These are phyloP conservation scores for Oikopleura vanhoeffeni DNA, from an alignment of 23 tunicate species.

Conservation along the genomic window DNA sequence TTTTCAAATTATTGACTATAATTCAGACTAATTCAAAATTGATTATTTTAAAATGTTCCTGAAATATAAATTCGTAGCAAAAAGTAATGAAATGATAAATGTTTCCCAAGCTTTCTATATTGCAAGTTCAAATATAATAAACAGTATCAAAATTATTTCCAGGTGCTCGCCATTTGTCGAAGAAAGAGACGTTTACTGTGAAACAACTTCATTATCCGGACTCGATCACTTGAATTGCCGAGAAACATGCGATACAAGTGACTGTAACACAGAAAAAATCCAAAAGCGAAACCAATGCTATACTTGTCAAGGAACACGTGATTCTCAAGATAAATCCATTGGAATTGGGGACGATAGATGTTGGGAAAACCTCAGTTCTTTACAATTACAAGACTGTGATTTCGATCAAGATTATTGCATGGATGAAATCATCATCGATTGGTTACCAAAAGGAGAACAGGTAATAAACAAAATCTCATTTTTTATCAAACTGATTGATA, in stretches of 20 bases:
- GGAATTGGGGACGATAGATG: background rate
- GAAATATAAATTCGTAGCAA: too few species aligned
- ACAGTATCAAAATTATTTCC: too few species aligned
- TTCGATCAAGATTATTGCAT: background rate
- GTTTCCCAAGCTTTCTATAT: too few species aligned
- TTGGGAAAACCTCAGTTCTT: background rate
- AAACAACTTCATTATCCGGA: background rate
- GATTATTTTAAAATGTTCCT: too few species aligned
- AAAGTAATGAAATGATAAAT: too few species aligned
- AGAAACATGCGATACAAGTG: background rate
- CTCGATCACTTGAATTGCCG: background rate
- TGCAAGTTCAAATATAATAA: too few species aligned
- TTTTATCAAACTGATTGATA: too few species aligned
- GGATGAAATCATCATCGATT: background rate
- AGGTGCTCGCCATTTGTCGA: background rate
- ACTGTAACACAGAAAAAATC: background rate
- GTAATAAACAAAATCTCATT: too few species aligned
- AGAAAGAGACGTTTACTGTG: background rate
- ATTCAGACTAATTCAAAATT: too few species aligned
- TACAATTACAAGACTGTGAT: background rate
- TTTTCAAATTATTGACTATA: too few species aligned
- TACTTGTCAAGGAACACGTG: background rate
- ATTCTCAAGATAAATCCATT: background rate
- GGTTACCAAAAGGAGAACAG: background rate
- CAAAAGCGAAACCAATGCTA: background rate